phyloP scores from a whole-genome alignment of 2,888 invertebrate species.

The Trissonchulus latispiculum region DNA sequence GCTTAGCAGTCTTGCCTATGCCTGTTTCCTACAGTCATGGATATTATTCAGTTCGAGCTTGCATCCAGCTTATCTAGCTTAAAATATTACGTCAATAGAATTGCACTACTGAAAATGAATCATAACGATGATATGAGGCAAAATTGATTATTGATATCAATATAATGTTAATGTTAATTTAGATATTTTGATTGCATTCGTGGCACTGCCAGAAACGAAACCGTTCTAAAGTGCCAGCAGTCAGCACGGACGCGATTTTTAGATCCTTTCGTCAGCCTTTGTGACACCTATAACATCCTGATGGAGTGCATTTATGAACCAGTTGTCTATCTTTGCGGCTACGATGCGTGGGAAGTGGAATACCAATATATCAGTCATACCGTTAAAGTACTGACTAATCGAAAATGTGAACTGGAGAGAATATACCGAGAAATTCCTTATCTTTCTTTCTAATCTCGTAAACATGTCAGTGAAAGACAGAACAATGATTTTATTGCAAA shows the following conservation, averaged over 20 bases:
- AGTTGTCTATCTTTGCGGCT: slow-evolving; percentile 43
- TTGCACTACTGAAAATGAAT: too few relatives aligned
- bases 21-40: too few relatives aligned
- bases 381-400: not conserved
- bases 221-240: not conserved
- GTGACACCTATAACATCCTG: slow-evolving; percentile 22
- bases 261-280: slow-evolving; percentile 10
- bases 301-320: slow-evolving; percentile 34
- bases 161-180: not conserved
- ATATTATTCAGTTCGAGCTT: too few relatives aligned
- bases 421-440: not conserved
- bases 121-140: too few relatives aligned
- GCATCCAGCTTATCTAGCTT: too few relatives aligned
- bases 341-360: slow-evolving; percentile 44
- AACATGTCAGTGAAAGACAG: too few relatives aligned
- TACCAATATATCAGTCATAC: slow-evolving; percentile 43
- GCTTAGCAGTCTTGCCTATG: too few relatives aligned
- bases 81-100: too few relatives aligned
- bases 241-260: not conserved
- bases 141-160: too few relatives aligned
- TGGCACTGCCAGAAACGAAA: not conserved
- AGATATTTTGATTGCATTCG: slow-evolving; percentile 3
- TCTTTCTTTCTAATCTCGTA: not conserved
- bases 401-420: not conserved
- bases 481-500: too few relatives aligned